Evolutionary conservation across 2,797 vertebrate genomes (phyloP).

Genomic region (Champsocephalus gunnari): DNA sequence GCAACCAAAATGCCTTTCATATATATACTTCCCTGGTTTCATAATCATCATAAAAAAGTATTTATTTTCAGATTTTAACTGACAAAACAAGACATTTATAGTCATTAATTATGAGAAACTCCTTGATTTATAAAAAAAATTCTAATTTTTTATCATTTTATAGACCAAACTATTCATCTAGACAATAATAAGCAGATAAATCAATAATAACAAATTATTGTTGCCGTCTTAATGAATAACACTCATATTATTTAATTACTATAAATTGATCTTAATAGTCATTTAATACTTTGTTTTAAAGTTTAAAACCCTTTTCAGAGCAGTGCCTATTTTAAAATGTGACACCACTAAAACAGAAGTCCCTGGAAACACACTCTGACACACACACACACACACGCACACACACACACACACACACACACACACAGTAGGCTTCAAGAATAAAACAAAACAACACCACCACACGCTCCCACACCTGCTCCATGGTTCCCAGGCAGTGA

Average conservation of each 20-base stretch:
- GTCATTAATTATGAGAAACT: too few species aligned
- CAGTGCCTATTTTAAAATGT: conserved; percentile 46
- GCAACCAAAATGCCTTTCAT: too few species aligned
- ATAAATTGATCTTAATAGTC: conserved; percentile 12
- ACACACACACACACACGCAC: not conserved
- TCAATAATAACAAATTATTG: too few species aligned
- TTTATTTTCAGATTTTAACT: too few species aligned
- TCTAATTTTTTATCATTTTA: too few species aligned
- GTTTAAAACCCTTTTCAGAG: conserved; percentile 12
- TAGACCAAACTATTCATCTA: too few species aligned
- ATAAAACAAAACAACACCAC: conserved; percentile 58
- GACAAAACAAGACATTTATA: too few species aligned
- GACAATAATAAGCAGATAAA: too few species aligned
- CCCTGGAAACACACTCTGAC: conserved; percentile 3
- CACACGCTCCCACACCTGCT: conserved; percentile 82
- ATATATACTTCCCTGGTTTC: too few species aligned
- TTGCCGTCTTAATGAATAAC: not conserved
- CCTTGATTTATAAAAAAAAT: too few species aligned
- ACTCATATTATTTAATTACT: not conserved
- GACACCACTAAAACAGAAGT: conserved; percentile 44
- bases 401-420: conserved; percentile 32
- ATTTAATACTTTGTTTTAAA: conserved; percentile 9
- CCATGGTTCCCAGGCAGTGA: conserved; percentile 76
- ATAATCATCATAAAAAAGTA: too few species aligned
- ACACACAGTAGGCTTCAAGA: conserved; percentile 48